Conservation (phyloP, 2,113 vertebrate species). For the Limnothrissa miodon region DNA sequence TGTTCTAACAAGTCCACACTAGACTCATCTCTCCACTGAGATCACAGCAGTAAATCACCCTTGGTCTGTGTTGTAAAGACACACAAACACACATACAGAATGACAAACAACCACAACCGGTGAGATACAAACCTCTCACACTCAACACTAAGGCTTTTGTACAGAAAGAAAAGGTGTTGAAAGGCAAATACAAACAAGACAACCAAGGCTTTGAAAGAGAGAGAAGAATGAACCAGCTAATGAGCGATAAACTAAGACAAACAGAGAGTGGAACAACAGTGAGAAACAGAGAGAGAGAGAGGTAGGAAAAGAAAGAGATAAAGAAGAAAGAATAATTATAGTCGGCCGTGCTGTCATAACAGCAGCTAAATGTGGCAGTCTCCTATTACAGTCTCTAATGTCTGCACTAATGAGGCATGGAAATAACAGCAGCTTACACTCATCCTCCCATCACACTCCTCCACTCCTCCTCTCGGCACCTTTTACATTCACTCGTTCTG, state of each 20-base stretch:
- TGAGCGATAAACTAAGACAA: background rate
- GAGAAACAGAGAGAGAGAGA: background rate
- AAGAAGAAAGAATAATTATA: slow-evolving; percentile 38
- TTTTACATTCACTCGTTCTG: background rate
- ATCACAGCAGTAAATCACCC: slow-evolving; percentile 12
- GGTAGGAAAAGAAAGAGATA: background rate
- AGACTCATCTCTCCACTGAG: background rate
- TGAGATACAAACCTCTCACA: background rate
- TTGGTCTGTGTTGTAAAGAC: background rate
- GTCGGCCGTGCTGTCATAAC: slow-evolving; percentile 37
- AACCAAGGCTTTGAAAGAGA: background rate
- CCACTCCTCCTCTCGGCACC: slow-evolving; percentile 13
- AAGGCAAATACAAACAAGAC: background rate
- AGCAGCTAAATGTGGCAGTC: slow-evolving; percentile 36
- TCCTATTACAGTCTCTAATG: slow-evolving; percentile 41
- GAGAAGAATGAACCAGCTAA: background rate
- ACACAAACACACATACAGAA: background rate
- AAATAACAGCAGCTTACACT: slow-evolving; percentile 41
- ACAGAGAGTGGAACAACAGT: background rate
- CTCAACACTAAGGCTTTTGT: background rate
- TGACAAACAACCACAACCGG: background rate
- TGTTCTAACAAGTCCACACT: background rate
- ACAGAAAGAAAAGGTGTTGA: background rate
- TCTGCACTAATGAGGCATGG: slow-evolving; percentile 40
- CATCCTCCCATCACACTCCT: slow-evolving; percentile 15